These are phyloP conservation scores for Metellina segmentata DNA, from an alignment of 2,888 invertebrate species.

Conservation along the genomic window DNA sequence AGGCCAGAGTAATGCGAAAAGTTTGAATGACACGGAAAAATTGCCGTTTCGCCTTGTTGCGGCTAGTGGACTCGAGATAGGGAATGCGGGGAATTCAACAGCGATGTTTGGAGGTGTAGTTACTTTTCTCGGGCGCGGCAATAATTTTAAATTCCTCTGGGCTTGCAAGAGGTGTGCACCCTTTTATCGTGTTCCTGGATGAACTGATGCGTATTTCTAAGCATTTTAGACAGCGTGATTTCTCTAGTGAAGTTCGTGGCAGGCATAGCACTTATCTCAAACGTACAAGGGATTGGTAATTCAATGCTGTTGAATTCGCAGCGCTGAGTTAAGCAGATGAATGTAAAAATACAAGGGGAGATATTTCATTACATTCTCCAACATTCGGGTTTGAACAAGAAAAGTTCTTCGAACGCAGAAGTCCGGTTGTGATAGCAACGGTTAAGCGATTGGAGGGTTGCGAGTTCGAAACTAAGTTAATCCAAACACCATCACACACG, in stretches of 20 bases:
- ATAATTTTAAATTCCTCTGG: constrained; percentile 1
- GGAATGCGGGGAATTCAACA: not conserved
- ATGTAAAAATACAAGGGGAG: no score
- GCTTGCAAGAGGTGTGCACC: not conserved
- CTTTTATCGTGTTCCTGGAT: not conserved
- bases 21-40: constrained; percentile 21
- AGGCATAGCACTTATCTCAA: no score
- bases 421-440: no score
- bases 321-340: no score
- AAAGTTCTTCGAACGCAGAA: no score
- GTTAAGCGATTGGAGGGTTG: no score
- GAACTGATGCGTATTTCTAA: not conserved
- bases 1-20: not conserved
- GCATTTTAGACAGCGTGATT: not conserved
- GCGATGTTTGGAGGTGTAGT: not conserved
- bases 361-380: no score
- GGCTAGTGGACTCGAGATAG: not conserved
- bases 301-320: no score
- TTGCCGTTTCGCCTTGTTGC: not conserved
- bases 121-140: not conserved
- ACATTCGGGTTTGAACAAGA: no score
- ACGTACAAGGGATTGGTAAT: no score
- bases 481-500: no score
- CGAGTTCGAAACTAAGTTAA: no score
- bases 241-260: not conserved